Conservation (phyloP, 2,888 invertebrate species). For the Diaperis boleti region DNA sequence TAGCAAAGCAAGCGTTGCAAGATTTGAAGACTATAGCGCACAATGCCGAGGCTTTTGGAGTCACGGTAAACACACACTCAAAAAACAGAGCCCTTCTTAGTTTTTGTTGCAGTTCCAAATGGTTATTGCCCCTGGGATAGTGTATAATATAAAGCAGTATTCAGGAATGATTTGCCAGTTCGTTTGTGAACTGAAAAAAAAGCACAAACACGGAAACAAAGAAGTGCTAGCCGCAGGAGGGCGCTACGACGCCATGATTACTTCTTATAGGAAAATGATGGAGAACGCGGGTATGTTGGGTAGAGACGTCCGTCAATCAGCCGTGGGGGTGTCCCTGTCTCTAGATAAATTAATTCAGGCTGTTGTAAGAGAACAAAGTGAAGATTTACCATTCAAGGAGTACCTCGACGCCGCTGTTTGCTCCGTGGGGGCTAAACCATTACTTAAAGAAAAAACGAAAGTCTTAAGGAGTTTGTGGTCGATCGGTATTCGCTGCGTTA, state of each 20-base stretch:
- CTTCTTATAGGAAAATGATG: constrained; percentile 73
- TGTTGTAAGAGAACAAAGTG: constrained; percentile 69
- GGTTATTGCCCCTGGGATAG: constrained; percentile 71
- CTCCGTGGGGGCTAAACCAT: constrained; percentile 72
- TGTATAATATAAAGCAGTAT: constrained; percentile 74
- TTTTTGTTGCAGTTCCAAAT: constrained; percentile 70
- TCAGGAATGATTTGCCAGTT: constrained; percentile 79
- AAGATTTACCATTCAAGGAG: constrained; percentile 60
- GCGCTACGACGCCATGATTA: constrained; percentile 87
- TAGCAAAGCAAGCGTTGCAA: constrained; percentile 78
- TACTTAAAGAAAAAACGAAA: constrained; percentile 70
- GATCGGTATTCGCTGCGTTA: constrained; percentile 74
- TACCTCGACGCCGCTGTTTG: constrained; percentile 76
- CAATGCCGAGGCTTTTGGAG: constrained; percentile 79
- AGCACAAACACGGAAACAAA: constrained; percentile 69
- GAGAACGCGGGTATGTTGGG: constrained; percentile 55
- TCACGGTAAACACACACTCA: constrained; percentile 76
- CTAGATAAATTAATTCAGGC: constrained; percentile 81
- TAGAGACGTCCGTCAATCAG: constrained; percentile 67
- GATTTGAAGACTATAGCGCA: constrained; percentile 82
- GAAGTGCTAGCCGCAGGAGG: constrained; percentile 90
- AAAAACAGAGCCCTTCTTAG: not conserved
- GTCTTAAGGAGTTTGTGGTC: constrained; percentile 78
- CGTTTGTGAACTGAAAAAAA: constrained; percentile 71
- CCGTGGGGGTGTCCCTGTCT: constrained; percentile 88